Evolutionary conservation across 2,888 invertebrate genomes (phyloP).

Genomic region (Drosophila infuscata): DNA sequence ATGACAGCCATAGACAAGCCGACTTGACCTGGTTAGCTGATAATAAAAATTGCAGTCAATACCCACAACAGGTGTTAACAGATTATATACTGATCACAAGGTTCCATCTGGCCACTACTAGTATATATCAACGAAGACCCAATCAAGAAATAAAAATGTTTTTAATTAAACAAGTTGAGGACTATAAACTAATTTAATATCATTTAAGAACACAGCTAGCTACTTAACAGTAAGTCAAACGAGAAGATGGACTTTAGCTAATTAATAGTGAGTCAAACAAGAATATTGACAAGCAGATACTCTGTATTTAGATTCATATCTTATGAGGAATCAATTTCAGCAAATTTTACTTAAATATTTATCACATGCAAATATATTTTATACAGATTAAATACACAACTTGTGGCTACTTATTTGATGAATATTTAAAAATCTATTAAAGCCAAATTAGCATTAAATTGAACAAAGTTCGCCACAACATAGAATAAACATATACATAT

Average conservation of each 20-base stretch:
- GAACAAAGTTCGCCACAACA: slow-evolving; percentile 1
- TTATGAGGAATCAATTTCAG: not conserved
- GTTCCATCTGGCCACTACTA: slow-evolving; percentile 32
- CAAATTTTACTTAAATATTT: not conserved
- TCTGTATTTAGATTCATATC: not conserved
- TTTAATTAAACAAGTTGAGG: slow-evolving; percentile 27
- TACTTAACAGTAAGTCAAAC: not conserved
- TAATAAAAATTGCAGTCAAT: slow-evolving; percentile 48
- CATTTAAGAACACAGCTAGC: not conserved
- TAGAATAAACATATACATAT: not conserved
- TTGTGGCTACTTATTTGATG: not conserved
- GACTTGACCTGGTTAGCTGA: slow-evolving; percentile 68
- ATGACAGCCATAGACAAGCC: slow-evolving; percentile 66
- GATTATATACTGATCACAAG: slow-evolving; percentile 17
- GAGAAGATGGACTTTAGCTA: not conserved
- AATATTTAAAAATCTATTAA: not conserved
- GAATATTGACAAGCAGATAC: not conserved
- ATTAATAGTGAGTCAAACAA: not conserved
- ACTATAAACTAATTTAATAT: too few species aligned
- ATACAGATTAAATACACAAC: not conserved
- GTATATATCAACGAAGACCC: slow-evolving; percentile 22
- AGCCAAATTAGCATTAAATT: not conserved
- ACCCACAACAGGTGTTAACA: slow-evolving; percentile 62
- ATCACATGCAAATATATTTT: not conserved
- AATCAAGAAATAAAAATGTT: slow-evolving; percentile 42